Base-by-base conservation (phyloP, 2,797 vertebrate species). In the Naso thynnoides region DNA sequence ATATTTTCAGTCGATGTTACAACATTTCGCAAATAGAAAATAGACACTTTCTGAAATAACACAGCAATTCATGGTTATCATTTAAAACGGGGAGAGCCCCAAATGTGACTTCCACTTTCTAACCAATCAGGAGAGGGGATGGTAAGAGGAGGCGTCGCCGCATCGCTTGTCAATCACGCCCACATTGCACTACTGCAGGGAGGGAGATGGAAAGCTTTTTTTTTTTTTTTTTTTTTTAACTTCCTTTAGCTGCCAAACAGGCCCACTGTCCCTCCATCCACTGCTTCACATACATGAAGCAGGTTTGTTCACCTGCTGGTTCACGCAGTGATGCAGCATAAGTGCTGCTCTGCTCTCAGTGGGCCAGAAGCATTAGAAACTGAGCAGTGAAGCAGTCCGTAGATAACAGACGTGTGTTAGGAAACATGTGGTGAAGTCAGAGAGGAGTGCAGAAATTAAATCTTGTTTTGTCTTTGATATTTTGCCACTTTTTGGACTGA, bases 41-140 rank as follows among this genome's bases (percentile, higher is more conserved):
- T 11, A 5, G 2, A 21, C 0, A 5, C 24, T 58, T 57, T 53
- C 0, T 0, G 7, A 48, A 55, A 59, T 60, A 59, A 55, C 64
- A 45, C 6, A 19, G 1, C 8, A 23, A 70, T 62, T 77, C 53
- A 39, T 26, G 53, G 42, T 55, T 11, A n/a, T 23, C 8, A 68
- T 63, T 61, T 48, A 54, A 29, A 54, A 62, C 21, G 58, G 64
- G 78, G 85, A 84, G 87, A 83, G 81, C 79, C 84, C 81, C 73
- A 26, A 71, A 73, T 87, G 56, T 72, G 78, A 77, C 56, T 74
- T 84, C 58, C 64, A 86, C 68, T 63, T 79, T 61, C 21, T 19
- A 73, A 42, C 89, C 88, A 90, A 92, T 93, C 10, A 69, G 81
- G 38, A 69, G 74, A 73, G 76, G 18, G 33, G 49, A 42, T 55